Conservation (phyloP, 2,797 vertebrate species). For the Neostethus bicornis region DNA sequence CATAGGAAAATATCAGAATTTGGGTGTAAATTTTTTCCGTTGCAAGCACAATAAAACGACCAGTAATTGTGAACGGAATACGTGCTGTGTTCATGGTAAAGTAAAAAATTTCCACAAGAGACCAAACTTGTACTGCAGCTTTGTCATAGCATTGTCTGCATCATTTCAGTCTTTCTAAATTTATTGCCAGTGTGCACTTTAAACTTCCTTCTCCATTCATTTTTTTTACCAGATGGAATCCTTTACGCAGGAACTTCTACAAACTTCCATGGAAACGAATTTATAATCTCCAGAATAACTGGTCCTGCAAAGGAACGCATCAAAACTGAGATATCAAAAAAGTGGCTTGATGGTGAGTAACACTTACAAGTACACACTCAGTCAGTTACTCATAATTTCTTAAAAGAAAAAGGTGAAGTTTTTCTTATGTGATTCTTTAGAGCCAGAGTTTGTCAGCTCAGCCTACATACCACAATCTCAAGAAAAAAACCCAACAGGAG, state of each 20-base stretch:
- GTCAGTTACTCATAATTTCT: too few species aligned
- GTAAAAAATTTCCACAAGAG: too few species aligned
- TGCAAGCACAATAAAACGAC: too few species aligned
- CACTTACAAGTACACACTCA: neutral
- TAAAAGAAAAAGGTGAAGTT: too few species aligned
- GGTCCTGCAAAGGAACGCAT: constrained; percentile 83
- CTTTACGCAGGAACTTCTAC: constrained; percentile 88
- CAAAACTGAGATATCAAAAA: constrained; percentile 83
- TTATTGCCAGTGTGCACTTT: too few species aligned
- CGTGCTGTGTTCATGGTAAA: too few species aligned
- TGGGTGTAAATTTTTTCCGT: too few species aligned
- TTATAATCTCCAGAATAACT: constrained; percentile 86
- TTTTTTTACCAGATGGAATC: constrained; percentile 73
- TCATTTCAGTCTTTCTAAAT: too few species aligned
- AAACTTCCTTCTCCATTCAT: neutral
- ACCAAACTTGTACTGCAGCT: too few species aligned
- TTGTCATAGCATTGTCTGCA: too few species aligned
- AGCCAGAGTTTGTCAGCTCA: constrained; percentile 87
- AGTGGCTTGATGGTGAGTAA: constrained; percentile 87
- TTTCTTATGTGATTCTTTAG: constrained; percentile 57
- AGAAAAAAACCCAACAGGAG: constrained; percentile 69
- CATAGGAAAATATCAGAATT: too few species aligned
- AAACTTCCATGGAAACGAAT: constrained; percentile 88
- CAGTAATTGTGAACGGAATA: too few species aligned
- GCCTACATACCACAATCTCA: constrained; percentile 80